Percentiles rank a stretch among this genome's conserved stretches.
Conservation (phyloP, 2,888 invertebrate genomes). For the Chrysolina americana region DNA sequence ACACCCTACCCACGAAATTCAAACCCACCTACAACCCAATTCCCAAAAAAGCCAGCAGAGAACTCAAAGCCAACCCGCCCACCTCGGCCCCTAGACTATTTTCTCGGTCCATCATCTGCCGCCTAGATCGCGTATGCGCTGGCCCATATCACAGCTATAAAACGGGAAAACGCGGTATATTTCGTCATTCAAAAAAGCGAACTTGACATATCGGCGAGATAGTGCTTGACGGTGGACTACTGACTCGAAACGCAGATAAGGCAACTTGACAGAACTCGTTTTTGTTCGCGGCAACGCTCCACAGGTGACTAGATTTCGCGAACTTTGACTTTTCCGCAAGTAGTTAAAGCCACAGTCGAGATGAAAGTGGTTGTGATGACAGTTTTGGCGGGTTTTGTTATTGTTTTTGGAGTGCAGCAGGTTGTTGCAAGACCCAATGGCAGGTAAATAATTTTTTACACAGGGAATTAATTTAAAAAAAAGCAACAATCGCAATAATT, state of each 20-base stretch:
- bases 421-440: constrained; percentile 51
- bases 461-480: too few relatives aligned
- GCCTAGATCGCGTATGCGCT: constrained; percentile 29
- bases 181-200: constrained; percentile 53
- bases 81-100: constrained; percentile 1
- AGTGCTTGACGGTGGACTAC: constrained; percentile 11
- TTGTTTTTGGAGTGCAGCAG: constrained; percentile 51
- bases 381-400: constrained; percentile 44
- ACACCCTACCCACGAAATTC: too few relatives aligned
- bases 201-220: constrained; percentile 40
- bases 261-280: constrained; percentile 9
- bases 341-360: constrained; percentile 2
- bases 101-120: background rate
- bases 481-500: background rate
- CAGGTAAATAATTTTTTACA: constrained; percentile 40
- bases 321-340: constrained; percentile 16
- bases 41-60: too few relatives aligned
- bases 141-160: constrained; percentile 41
- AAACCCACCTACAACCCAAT: background rate
- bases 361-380: constrained; percentile 48
- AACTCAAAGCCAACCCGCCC: too few relatives aligned
- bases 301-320: constrained; percentile 5
- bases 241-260: background rate
- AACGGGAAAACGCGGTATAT: constrained; percentile 40
- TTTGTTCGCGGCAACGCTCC: constrained; percentile 26